Percentiles rank a stretch among this genome's conserved stretches.
phyloP scores from a whole-genome alignment of 1,140 invertebrate species.

The Solen grandis region DNA sequence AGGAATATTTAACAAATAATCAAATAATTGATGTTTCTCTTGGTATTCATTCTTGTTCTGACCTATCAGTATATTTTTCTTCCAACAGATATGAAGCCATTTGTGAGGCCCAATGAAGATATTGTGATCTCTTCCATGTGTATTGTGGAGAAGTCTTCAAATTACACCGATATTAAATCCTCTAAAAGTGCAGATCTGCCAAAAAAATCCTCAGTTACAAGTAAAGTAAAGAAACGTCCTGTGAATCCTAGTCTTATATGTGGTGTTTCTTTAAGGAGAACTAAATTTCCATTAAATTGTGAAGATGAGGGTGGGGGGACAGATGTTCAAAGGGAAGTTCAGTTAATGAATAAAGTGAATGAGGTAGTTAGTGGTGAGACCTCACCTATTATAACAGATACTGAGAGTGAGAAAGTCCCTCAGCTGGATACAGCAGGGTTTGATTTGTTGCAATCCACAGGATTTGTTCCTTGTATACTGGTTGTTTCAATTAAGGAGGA shows the following conservation, averaged over 20 bases:
- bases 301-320: slow-evolving; percentile 47
- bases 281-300: slow-evolving; percentile 58
- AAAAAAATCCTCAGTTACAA: too few relatives aligned
- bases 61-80: too few relatives aligned
- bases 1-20: too few relatives aligned
- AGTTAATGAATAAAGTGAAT: slow-evolving; percentile 85
- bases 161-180: too few relatives aligned
- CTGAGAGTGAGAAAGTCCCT: slow-evolving; percentile 62
- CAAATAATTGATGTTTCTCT: too few relatives aligned
- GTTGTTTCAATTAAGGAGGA: slow-evolving; percentile 62
- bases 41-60: too few relatives aligned
- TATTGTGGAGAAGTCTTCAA: slow-evolving; percentile 67
- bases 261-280: slow-evolving; percentile 72
- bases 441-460: slow-evolving; percentile 57
- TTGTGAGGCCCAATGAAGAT: slow-evolving; percentile 75
- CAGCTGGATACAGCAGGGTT: slow-evolving; percentile 66
- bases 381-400: slow-evolving; percentile 51
- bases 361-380: slow-evolving; percentile 81
- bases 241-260: slow-evolving; percentile 73
- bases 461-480: slow-evolving; percentile 66
- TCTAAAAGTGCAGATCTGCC: too few relatives aligned
- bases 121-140: slow-evolving; percentile 75
- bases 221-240: slow-evolving; percentile 44
- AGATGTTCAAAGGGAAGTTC: slow-evolving; percentile 79
- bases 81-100: not conserved